Percentiles rank a stretch among this genome's conserved stretches.
These are phyloP conservation scores for Cataglyphis altisquamis DNA, from an alignment of 2,888 invertebrate species.

Conservation along the genomic window DNA sequence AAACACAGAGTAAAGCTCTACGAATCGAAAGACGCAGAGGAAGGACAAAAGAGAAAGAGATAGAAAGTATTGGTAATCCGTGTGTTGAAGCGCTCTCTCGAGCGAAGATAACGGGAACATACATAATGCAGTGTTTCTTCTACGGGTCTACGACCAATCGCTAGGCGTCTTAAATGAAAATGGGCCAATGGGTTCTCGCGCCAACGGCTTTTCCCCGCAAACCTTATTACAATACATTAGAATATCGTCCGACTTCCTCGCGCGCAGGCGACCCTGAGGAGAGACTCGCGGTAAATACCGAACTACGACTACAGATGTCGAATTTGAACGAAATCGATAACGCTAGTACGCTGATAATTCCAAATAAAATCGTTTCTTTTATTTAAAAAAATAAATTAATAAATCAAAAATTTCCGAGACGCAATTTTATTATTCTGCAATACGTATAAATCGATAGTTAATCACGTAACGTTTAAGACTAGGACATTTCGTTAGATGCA, in stretches of 20 bases:
- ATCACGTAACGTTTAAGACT: neutral
- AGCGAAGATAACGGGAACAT: slow-evolving; percentile 79
- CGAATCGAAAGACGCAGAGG: slow-evolving; percentile 21
- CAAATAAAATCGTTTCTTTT: neutral
- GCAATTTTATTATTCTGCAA: neutral
- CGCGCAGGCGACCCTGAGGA: slow-evolving; percentile 36
- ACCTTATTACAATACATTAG: slow-evolving; percentile 80
- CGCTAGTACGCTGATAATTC: neutral
- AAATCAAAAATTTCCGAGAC: neutral
- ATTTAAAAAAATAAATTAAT: neutral
- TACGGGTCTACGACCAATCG: slow-evolving; percentile 76
- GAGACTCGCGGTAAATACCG: slow-evolving; percentile 39
- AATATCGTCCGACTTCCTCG: slow-evolving; percentile 70
- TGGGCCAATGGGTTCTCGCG: slow-evolving; percentile 77
- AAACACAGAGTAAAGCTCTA: slow-evolving; percentile 1
- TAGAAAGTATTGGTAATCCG: slow-evolving; percentile 76
- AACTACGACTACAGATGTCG: slow-evolving; percentile 40
- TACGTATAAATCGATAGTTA: neutral
- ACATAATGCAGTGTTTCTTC: slow-evolving; percentile 82
- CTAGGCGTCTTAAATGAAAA: slow-evolving; percentile 76
- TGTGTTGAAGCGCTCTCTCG: slow-evolving; percentile 77
- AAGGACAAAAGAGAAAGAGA: slow-evolving; percentile 42
- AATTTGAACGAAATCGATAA: slow-evolving; percentile 32
- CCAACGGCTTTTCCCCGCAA: slow-evolving; percentile 67
- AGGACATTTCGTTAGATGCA: neutral